Evolutionary conservation across 2,797 vertebrate genomes (phyloP).

Genomic region (Lindbergichthys nudifrons): DNA sequence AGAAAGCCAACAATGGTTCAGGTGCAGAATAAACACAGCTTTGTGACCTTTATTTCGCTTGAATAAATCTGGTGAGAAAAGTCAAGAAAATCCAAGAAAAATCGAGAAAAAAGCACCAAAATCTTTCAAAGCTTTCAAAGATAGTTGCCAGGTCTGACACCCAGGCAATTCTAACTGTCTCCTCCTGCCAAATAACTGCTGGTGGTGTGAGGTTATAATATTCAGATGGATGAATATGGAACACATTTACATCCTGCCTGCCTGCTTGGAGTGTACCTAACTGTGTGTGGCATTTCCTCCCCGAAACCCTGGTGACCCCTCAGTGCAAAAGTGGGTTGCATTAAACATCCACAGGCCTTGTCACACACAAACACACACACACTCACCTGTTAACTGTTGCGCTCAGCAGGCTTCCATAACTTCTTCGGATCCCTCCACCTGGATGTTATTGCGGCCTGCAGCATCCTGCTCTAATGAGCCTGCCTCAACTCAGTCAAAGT

Average conservation of each 20-base stretch:
- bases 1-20: constrained; percentile 17
- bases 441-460: constrained; percentile 50
- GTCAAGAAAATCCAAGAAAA: constrained; percentile 16
- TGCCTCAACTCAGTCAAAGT: constrained; percentile 82
- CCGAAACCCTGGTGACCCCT: constrained; percentile 50
- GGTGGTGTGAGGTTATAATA: constrained; percentile 45
- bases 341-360: constrained; percentile 23
- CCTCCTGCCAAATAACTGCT: constrained; percentile 32
- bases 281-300: constrained; percentile 48
- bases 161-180: constrained; percentile 47
- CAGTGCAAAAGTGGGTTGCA: constrained; percentile 4
- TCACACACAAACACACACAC: constrained; percentile 15
- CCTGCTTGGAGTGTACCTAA: neutral
- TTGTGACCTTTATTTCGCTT: neutral
- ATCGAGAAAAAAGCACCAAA: neutral
- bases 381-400: constrained; percentile 43
- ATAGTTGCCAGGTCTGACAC: constrained; percentile 55
- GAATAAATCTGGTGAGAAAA: constrained; percentile 16
- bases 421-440: constrained; percentile 52
- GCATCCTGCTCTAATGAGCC: constrained; percentile 79
- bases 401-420: constrained; percentile 44
- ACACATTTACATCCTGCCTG: constrained; percentile 15
- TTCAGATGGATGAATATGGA: constrained; percentile 50
- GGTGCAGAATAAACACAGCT: constrained; percentile 6
- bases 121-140: constrained; percentile 32